A percentile compares a stretch with the other conserved stretches of the same genome.
Conservation (phyloP, 1,140 invertebrate species). For the Temnothorax nylanderi region DNA sequence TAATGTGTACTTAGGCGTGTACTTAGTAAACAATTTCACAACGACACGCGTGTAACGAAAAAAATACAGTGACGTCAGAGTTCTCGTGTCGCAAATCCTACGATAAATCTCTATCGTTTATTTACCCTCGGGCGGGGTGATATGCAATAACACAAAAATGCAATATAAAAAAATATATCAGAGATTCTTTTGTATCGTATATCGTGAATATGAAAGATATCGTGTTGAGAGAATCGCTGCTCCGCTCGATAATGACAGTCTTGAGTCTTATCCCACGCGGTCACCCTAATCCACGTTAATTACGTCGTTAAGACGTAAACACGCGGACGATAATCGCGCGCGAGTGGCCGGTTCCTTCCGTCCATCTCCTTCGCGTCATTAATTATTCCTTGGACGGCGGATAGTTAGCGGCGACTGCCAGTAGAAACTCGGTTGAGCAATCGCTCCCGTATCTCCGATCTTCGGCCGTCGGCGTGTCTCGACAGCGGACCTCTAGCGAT, state of each 20-base stretch:
- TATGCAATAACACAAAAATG: too few relatives aligned
- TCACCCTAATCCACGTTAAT: not conserved
- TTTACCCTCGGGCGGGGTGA: not conserved
- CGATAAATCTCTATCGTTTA: slow-evolving; percentile 2
- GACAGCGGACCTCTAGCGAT: not conserved
- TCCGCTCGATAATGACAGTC: not conserved
- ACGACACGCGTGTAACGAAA: not conserved
- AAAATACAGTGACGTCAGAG: not conserved
- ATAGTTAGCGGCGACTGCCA: not conserved
- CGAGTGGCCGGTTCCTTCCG: not conserved
- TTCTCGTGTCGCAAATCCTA: not conserved
- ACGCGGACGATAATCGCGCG: not conserved
- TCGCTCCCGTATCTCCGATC: not conserved
- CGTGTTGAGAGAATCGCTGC: not conserved
- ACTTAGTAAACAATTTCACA: not conserved
- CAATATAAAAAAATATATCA: not conserved
- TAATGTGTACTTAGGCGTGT: not conserved
- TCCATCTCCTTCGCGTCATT: not conserved
- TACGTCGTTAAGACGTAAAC: not conserved
- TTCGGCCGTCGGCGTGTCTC: too few relatives aligned
- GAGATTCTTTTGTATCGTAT: not conserved
- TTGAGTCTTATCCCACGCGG: not conserved
- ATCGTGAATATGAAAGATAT: not conserved
- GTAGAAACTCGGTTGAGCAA: not conserved
- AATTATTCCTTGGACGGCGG: not conserved